A percentile compares a stretch with the other conserved stretches of the same genome.
Conservation (phyloP, 1,140 invertebrate genomes). For the Heliconius hewitsoni region DNA sequence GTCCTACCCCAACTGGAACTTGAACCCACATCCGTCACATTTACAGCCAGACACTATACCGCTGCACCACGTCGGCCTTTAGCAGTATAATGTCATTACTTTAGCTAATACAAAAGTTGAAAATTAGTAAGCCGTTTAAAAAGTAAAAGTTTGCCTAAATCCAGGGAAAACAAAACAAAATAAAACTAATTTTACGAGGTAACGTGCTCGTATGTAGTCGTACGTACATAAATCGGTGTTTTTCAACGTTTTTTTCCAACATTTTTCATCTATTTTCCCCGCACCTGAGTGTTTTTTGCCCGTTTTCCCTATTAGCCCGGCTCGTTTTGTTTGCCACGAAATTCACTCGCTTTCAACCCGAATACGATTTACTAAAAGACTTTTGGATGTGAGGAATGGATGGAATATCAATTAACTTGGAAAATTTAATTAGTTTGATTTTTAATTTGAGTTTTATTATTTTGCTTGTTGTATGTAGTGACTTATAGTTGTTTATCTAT, state of each 20-base stretch:
- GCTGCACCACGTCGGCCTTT: neutral
- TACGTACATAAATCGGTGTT: neutral
- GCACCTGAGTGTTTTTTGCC: conserved; percentile 29
- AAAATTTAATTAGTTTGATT: neutral
- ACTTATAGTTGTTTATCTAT: too few relatives aligned
- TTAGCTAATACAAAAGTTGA: neutral
- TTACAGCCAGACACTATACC: neutral
- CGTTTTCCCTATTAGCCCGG: conserved; percentile 36
- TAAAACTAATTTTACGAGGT: neutral
- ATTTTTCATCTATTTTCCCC: conserved; percentile 35
- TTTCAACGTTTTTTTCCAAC: conserved; percentile 2
- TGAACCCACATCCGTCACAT: neutral
- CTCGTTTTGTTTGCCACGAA: conserved; percentile 54
- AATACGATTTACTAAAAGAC: conserved; percentile 46
- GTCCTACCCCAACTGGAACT: neutral
- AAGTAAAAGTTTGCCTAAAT: conserved; percentile 16
- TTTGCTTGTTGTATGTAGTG: neutral
- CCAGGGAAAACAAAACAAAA: neutral
- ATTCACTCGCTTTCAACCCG: conserved; percentile 44
- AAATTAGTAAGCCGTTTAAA: conserved; percentile 7
- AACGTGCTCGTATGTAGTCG: neutral
- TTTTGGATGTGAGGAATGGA: conserved; percentile 21
- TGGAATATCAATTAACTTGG: conserved; percentile 21
- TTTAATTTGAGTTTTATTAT: neutral
- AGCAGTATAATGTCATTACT: neutral